These are phyloP conservation scores for Netelia melanura DNA, from an alignment of 2,888 invertebrate species.

Conservation along the genomic window DNA sequence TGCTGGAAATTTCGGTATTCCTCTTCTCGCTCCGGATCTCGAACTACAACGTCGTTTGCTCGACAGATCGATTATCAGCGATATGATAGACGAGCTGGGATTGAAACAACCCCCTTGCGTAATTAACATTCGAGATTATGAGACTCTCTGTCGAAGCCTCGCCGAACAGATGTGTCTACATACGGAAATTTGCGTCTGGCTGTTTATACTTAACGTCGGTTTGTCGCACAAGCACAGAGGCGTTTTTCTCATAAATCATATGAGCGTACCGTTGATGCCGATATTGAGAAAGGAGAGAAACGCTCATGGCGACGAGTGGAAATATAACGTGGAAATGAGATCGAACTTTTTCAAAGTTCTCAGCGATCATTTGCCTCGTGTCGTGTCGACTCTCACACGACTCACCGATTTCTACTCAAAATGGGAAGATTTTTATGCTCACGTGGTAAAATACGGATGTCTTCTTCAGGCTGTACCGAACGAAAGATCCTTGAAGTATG, in stretches of 20 bases:
- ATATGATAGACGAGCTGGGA: conserved; percentile 66
- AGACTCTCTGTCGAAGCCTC: conserved; percentile 68
- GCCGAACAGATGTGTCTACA: conserved; percentile 71
- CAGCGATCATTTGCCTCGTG: conserved; percentile 66
- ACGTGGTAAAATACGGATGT: conserved; percentile 72
- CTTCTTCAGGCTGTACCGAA: conserved; percentile 72
- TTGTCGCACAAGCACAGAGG: conserved; percentile 60
- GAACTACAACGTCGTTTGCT: conserved; percentile 69
- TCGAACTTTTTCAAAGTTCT: conserved; percentile 60
- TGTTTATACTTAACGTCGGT: conserved; percentile 72
- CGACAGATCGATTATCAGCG: conserved; percentile 65
- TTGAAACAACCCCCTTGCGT: conserved; percentile 67
- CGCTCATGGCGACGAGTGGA: conserved; percentile 68
- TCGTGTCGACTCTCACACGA: conserved; percentile 66
- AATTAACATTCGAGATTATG: conserved; percentile 67
- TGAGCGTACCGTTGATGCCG: conserved; percentile 76
- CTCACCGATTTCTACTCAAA: conserved; percentile 61
- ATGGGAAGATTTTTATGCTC: conserved; percentile 72
- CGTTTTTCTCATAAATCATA: conserved; percentile 75
- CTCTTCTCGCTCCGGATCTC: conserved; percentile 70
- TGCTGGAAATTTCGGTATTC: conserved; percentile 68
- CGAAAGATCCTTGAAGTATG: conserved; percentile 57
- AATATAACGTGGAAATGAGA: conserved; percentile 22
- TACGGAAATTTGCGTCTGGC: conserved; percentile 72
- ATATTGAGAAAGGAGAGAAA: conserved; percentile 69